Conservation (phyloP, 2,113 vertebrate species). For the Erythrolamprus reginae region DNA sequence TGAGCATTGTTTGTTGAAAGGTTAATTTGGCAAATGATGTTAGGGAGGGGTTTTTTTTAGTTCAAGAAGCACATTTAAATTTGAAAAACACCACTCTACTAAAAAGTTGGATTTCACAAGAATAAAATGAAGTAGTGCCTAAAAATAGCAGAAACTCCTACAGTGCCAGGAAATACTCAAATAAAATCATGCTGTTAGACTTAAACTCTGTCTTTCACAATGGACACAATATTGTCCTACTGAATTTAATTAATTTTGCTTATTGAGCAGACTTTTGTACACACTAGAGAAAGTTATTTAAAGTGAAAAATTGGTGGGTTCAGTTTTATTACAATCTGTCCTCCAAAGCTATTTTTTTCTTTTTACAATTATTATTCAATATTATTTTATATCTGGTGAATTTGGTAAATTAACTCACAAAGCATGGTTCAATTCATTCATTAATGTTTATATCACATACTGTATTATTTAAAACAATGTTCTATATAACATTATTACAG, state of each 20-base stretch:
- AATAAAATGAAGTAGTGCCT: constrained; percentile 11
- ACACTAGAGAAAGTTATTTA: not conserved
- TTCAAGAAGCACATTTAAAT: not conserved
- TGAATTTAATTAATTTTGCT: constrained; percentile 28
- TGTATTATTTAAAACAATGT: not conserved
- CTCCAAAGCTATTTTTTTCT: constrained; percentile 35
- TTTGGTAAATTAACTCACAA: constrained; percentile 3
- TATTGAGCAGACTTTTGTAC: constrained; percentile 34
- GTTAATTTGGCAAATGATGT: accelerated
- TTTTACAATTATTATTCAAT: constrained; percentile 4
- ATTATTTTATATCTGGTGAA: not conserved
- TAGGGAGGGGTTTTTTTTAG: not conserved
- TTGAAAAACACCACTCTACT: not conserved
- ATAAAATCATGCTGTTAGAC: constrained; percentile 19
- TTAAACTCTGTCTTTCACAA: constrained; percentile 10
- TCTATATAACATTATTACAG: not conserved
- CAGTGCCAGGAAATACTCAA: not conserved
- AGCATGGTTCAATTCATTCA: not conserved
- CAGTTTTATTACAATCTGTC: constrained; percentile 6
- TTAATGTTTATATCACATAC: not conserved
- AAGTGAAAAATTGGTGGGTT: constrained; percentile 23
- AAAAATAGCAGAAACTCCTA: constrained; percentile 24
- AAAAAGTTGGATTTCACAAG: not conserved
- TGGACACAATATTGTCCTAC: not conserved
- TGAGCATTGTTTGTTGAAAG: not conserved